A percentile compares a stretch with the other conserved stretches of the same genome.
Conservation (phyloP, 2,113 vertebrate genomes). For the Pica pica region DNA sequence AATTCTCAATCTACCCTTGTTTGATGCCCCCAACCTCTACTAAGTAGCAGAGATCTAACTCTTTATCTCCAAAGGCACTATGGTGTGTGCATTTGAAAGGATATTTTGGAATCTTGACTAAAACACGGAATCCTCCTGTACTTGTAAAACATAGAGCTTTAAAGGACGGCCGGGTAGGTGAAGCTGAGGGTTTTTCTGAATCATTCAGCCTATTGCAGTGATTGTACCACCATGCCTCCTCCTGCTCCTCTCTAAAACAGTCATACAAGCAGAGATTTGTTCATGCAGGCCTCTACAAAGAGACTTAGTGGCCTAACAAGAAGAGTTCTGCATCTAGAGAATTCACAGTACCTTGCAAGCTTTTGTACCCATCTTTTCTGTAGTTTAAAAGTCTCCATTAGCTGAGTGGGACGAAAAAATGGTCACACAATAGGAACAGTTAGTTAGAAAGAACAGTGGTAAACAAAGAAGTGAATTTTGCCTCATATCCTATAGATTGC, state of each 20-base stretch:
- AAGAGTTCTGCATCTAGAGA: not conserved
- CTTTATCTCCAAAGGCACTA: not conserved
- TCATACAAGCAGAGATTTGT: not conserved
- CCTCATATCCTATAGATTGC: too few species aligned
- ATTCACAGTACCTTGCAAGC: not conserved
- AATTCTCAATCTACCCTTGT: not conserved
- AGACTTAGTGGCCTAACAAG: not conserved
- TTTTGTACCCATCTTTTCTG: not conserved
- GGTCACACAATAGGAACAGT: not conserved
- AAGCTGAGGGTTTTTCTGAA: not conserved
- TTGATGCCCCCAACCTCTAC: rapidly evolving
- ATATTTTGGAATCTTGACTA: not conserved
- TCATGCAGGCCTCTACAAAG: not conserved
- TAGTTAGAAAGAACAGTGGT: not conserved
- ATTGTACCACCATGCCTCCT: not conserved
- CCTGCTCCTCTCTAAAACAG: not conserved
- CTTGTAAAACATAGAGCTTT: not conserved
- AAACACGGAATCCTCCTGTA: not conserved
- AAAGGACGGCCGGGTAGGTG: not conserved
- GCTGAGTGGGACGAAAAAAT: not conserved
- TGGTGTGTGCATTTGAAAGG: not conserved
- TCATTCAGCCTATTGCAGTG: not conserved
- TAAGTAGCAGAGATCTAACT: not conserved
- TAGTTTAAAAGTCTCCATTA: not conserved
- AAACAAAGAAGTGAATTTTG: not conserved